Percentiles rank a stretch among this genome's conserved stretches.
Evolutionary conservation across 2,888 invertebrate species (phyloP).

Genomic region (Hypselothyrea guttata): DNA sequence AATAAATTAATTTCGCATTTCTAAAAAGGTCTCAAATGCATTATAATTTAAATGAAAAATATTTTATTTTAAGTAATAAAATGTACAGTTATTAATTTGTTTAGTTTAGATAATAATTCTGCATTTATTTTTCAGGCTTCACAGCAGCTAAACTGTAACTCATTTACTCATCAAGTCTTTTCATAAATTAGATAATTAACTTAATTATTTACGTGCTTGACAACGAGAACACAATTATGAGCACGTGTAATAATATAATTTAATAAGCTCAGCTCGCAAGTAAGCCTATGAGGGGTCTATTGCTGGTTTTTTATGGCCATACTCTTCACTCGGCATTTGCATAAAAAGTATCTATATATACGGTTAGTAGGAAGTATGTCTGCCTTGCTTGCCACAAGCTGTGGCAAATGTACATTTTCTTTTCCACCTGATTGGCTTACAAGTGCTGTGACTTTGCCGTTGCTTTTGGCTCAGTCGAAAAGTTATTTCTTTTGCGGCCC

Average conservation of each 20-base stretch:
- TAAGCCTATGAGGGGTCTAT: background rate
- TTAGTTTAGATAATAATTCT: too few relatives aligned
- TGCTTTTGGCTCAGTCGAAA: slow-evolving; percentile 28
- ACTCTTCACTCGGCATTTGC: slow-evolving; percentile 22
- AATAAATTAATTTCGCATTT: too few relatives aligned
- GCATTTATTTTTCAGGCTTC: too few relatives aligned
- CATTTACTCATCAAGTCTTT: too few relatives aligned
- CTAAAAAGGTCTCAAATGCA: too few relatives aligned
- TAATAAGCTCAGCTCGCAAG: slow-evolving; percentile 4
- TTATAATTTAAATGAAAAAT: too few relatives aligned
- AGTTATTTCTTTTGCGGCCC: slow-evolving; percentile 24
- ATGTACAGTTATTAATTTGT: too few relatives aligned
- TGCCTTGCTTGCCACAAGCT: slow-evolving; percentile 27
- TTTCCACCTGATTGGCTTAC: slow-evolving; percentile 45
- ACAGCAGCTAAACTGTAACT: too few relatives aligned
- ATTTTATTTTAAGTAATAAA: too few relatives aligned
- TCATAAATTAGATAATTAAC: too few relatives aligned
- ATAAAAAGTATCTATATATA: slow-evolving; percentile 12
- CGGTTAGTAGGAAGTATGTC: background rate
- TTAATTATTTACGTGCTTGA: background rate
- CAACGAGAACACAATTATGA: slow-evolving; percentile 3
- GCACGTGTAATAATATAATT: slow-evolving; percentile 15
- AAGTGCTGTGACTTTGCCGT: slow-evolving; percentile 13
- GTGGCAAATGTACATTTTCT: slow-evolving; percentile 32
- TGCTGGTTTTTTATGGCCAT: slow-evolving; percentile 8